Evolutionary conservation across 2,113 vertebrate genomes (phyloP).

Genomic region (Peromyscus maniculatus): DNA sequence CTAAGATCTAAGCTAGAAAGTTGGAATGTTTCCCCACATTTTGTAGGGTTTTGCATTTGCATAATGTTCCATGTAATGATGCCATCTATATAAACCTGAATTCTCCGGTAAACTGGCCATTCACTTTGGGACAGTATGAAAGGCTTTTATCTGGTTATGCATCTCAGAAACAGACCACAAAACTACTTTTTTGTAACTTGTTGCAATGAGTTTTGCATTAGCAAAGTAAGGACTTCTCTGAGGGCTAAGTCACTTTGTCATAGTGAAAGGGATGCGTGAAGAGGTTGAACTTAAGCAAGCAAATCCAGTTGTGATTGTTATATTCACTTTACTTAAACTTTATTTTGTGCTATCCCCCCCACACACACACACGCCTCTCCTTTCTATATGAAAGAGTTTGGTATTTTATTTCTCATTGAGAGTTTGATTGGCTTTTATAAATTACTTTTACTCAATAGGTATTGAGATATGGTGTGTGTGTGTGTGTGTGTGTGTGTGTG

Average conservation of each 20-base stretch:
- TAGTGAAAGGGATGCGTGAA: neutral
- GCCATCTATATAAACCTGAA: neutral
- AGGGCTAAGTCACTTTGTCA: neutral
- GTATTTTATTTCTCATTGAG: neutral
- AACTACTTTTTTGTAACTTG: neutral
- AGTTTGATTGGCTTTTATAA: neutral
- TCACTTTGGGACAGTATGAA: neutral
- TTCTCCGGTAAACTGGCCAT: neutral
- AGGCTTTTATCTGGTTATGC: neutral
- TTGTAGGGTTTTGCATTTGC: conserved; percentile 6
- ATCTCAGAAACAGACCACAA: neutral
- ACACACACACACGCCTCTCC: neutral
- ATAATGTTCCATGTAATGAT: neutral
- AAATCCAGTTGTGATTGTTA: neutral
- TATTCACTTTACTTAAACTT: neutral
- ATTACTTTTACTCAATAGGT: conserved; percentile 18
- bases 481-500: neutral
- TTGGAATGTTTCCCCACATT: neutral
- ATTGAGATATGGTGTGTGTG: neutral
- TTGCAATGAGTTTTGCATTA: neutral
- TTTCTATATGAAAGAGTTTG: neutral
- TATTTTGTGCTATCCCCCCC: neutral
- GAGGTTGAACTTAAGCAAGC: neutral
- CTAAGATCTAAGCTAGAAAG: neutral
- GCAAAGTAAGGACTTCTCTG: neutral